These are phyloP conservation scores for Calidris pugnax DNA, from an alignment of 2,113 vertebrate genomes.

Conservation along the genomic window DNA sequence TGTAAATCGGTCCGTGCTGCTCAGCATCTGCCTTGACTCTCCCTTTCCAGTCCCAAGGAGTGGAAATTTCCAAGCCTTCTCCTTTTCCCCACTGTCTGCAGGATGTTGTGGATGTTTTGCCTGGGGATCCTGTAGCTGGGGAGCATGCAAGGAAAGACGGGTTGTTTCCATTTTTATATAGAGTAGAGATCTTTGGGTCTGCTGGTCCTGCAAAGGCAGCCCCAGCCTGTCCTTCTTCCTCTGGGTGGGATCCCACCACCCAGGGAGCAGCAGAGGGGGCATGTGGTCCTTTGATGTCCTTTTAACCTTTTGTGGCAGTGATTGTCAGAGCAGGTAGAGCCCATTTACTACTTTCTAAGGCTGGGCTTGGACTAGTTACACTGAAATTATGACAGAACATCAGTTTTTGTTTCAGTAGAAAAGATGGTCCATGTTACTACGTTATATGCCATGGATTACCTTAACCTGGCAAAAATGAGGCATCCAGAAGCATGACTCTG, in stretches of 20 bases:
- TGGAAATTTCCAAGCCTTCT: neutral
- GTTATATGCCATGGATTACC: neutral
- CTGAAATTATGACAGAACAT: neutral
- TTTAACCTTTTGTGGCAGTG: neutral
- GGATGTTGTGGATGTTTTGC: neutral
- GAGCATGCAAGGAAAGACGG: neutral
- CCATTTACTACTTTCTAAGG: neutral
- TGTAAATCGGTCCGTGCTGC: neutral
- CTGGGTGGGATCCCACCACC: neutral
- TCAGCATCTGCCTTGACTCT: neutral
- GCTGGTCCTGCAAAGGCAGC: neutral
- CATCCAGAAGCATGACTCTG: neutral
- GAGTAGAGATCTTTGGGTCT: neutral
- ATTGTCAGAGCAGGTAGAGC: neutral
- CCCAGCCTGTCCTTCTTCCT: neutral
- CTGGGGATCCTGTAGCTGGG: neutral
- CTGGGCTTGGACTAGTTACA: neutral
- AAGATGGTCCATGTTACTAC: neutral
- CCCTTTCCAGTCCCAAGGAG: neutral
- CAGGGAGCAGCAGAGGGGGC: too few species aligned
- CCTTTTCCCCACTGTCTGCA: neutral
- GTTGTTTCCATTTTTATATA: fast-evolving
- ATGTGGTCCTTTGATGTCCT: neutral
- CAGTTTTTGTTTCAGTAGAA: neutral
- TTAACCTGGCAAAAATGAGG: neutral